These are phyloP conservation scores for Notamacropus eugenii DNA, from an alignment of 2,797 vertebrate genomes.

Conservation along the genomic window DNA sequence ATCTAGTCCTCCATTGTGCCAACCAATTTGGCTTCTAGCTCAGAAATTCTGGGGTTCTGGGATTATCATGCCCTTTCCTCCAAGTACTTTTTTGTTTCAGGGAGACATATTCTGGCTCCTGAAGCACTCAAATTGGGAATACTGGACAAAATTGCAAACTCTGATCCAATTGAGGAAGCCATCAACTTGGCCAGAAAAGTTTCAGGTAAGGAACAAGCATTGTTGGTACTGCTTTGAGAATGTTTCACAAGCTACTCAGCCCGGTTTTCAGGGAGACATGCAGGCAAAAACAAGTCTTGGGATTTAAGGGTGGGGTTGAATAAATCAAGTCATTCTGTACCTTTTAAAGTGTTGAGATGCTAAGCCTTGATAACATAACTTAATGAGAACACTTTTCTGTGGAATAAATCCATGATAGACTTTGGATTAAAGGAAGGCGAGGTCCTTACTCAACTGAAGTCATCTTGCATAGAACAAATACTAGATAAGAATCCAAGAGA, in stretches of 20 bases:
- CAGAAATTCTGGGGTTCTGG: neutral
- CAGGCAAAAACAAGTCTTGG: neutral
- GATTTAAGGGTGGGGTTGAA: neutral
- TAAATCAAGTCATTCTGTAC: neutral
- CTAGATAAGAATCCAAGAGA: neutral
- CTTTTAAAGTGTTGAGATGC: neutral
- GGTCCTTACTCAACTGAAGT: neutral
- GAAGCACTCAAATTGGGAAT: slow-evolving; percentile 93
- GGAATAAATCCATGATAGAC: neutral
- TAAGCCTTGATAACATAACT: neutral
- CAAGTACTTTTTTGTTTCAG: slow-evolving; percentile 83
- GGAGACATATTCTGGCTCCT: slow-evolving; percentile 87
- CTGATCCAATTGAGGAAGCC: slow-evolving; percentile 87
- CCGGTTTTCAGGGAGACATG: neutral
- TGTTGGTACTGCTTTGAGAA: neutral
- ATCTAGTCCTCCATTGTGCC: neutral
- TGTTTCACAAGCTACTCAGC: neutral
- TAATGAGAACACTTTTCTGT: neutral
- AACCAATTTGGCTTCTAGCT: neutral
- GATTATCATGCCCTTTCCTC: neutral
- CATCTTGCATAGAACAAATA: neutral
- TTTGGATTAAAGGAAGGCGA: neutral
- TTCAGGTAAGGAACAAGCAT: slow-evolving; percentile 86
- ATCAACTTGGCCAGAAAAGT: slow-evolving; percentile 88
- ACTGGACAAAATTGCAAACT: slow-evolving; percentile 90